phyloP scores from a whole-genome alignment of 2,797 vertebrate species.

The Rallus crepitans region DNA sequence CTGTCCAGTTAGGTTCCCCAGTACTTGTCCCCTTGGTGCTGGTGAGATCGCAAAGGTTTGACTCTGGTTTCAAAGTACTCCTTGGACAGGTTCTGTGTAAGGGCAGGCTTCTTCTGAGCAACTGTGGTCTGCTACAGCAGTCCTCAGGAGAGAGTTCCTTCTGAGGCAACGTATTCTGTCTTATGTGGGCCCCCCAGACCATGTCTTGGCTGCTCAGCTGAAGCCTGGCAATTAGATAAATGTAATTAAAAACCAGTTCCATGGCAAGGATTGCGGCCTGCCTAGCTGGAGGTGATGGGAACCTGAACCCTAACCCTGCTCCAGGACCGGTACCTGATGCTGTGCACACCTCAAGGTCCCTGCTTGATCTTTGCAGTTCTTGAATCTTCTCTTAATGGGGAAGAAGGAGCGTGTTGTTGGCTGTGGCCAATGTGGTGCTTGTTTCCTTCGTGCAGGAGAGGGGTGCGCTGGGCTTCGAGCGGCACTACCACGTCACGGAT shows the following conservation, averaged over 20 bases:
- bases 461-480: slow-evolving; percentile 89
- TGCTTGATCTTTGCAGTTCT: neutral
- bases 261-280: neutral
- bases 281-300: neutral
- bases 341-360: neutral
- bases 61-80: neutral
- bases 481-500: slow-evolving; percentile 93
- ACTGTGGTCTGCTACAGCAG: neutral
- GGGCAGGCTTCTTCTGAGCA: neutral
- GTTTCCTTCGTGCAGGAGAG: slow-evolving; percentile 84
- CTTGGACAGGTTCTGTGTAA: neutral
- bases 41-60: neutral
- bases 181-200: neutral
- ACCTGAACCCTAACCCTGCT: too few species aligned
- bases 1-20: neutral
- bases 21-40: neutral
- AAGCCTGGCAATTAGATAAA: neutral
- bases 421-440: neutral
- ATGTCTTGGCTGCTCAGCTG: neutral
- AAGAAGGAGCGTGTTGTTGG: neutral
- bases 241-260: neutral
- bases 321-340: neutral
- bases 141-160: neutral
- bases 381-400: neutral
- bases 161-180: neutral